Conservation (phyloP, 2,797 vertebrate genomes). For the Pristis pectinata region DNA sequence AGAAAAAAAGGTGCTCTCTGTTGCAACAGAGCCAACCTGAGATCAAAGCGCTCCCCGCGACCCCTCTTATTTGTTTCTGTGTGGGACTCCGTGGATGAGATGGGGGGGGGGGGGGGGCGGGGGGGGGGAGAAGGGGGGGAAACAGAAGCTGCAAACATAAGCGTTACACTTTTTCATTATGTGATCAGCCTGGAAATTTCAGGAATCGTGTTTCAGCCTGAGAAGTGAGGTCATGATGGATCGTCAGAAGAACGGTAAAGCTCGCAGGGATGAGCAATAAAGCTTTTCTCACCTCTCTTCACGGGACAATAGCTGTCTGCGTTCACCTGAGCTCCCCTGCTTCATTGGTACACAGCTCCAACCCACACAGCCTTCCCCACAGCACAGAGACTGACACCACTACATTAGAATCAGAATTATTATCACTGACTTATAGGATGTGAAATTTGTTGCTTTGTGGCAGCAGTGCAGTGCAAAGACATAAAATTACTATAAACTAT, state of each 20-base stretch:
- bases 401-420: no score
- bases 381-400: neutral
- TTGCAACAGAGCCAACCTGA: conserved; percentile 13
- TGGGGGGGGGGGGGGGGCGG: neutral
- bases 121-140: neutral
- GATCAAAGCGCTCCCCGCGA: conserved; percentile 10
- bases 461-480: no score
- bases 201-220: conserved; percentile 1
- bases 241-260: neutral
- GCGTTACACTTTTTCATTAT: conserved; percentile 15
- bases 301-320: neutral
- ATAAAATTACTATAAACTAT: no score
- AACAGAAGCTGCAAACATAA: neutral
- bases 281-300: neutral
- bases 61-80: conserved; percentile 6
- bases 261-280: neutral
- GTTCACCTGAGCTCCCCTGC: neutral
- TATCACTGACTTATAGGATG: no score
- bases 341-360: neutral
- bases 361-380: neutral
- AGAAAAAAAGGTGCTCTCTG: conserved; percentile 4
- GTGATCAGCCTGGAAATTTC: neutral
- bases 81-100: neutral
- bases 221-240: neutral
- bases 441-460: no score